Evolutionary conservation across 2,113 vertebrate genomes (phyloP).

Genomic region (human): GRCh38 chr18:49134501-49135000

Average conservation of each 20-base stretch:
- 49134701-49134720: background rate
- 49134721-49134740: background rate
- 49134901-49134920: too few species aligned
- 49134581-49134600: background rate
- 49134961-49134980: too few species aligned
- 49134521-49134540: background rate
- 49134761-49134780: constrained; percentile 23
- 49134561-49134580: background rate
- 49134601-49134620: background rate
- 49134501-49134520: constrained; percentile 25
- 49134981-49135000: too few species aligned
- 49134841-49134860: too few species aligned
- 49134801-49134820: constrained; percentile 8
- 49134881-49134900: too few species aligned
- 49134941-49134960: too few species aligned
- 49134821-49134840: background rate
- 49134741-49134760: background rate
- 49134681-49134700: background rate
- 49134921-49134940: too few species aligned
- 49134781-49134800: background rate
- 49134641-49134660: background rate
- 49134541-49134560: constrained; percentile 17
- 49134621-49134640: constrained; percentile 26
- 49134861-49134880: too few species aligned
- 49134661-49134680: background rate